Evolutionary conservation across 2,888 invertebrate species (phyloP).

Genomic region (Cyaniris semiargus): DNA sequence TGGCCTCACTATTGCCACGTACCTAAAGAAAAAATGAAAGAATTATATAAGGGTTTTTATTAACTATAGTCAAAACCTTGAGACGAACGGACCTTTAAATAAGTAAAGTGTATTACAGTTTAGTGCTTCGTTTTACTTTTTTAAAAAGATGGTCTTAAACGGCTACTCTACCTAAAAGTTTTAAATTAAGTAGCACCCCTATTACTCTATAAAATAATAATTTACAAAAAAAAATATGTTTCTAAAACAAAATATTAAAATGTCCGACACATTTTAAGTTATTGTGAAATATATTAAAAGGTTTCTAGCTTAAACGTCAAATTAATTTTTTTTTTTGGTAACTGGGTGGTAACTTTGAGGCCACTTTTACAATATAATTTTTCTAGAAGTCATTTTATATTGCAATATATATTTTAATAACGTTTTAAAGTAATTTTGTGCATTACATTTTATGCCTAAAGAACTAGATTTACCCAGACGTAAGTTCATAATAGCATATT

Average conservation of each 20-base stretch:
- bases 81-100: too few relatives aligned
- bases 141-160: too few relatives aligned
- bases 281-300: neutral
- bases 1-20: constrained; percentile 94
- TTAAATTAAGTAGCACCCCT: too few relatives aligned
- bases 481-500: neutral
- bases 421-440: neutral
- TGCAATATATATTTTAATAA: neutral
- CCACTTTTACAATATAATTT: constrained; percentile 10
- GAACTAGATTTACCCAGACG: neutral
- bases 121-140: too few relatives aligned
- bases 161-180: too few relatives aligned
- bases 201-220: too few relatives aligned
- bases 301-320: constrained; percentile 3
- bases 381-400: neutral
- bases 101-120: too few relatives aligned
- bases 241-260: neutral
- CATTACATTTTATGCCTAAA: neutral
- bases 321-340: too few relatives aligned
- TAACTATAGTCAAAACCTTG: too few relatives aligned
- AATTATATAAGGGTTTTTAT: too few relatives aligned
- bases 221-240: too few relatives aligned
- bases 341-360: too few relatives aligned
- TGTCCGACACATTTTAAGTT: neutral
- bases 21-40: constrained; percentile 83